Evolutionary conservation across 53 echinoderm and acorn worm species (phyloP).

Genomic region (Patiria pectinifera): DNA sequence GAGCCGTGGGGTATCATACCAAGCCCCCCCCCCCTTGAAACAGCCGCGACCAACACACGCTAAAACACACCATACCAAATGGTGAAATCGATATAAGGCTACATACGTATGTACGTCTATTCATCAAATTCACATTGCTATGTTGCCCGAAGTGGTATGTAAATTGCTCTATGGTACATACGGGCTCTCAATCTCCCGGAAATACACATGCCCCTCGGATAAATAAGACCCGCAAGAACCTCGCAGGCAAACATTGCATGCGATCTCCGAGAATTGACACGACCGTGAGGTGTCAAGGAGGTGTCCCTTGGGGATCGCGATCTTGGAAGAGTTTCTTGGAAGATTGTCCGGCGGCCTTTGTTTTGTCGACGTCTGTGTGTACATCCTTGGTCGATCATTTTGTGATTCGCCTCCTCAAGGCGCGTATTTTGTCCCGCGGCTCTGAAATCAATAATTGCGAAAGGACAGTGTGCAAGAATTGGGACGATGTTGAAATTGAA

Average conservation of each 20-base stretch:
- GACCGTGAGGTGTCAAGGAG: background rate
- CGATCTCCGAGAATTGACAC: background rate
- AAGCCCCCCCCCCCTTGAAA: no score
- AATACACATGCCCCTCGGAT: background rate
- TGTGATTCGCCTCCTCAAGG: background rate
- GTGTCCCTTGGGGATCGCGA: background rate
- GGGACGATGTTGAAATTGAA: no score
- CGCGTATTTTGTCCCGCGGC: background rate
- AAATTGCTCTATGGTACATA: background rate
- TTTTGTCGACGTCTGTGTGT: background rate
- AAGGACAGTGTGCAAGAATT: no score
- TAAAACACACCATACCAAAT: no score
- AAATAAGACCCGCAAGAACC: background rate
- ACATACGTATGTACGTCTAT: background rate
- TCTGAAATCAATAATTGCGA: no score
- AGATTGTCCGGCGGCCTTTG: background rate
- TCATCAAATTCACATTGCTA: background rate
- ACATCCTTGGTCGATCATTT: background rate
- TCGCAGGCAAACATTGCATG: background rate
- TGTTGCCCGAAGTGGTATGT: background rate
- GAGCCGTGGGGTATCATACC: no score
- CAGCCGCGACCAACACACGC: no score
- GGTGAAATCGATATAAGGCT: no score
- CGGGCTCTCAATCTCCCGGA: background rate
- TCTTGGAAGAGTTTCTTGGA: background rate